These are phyloP conservation scores for Nerophis ophidion DNA, from an alignment of 2,113 vertebrate species.

Conservation along the genomic window DNA sequence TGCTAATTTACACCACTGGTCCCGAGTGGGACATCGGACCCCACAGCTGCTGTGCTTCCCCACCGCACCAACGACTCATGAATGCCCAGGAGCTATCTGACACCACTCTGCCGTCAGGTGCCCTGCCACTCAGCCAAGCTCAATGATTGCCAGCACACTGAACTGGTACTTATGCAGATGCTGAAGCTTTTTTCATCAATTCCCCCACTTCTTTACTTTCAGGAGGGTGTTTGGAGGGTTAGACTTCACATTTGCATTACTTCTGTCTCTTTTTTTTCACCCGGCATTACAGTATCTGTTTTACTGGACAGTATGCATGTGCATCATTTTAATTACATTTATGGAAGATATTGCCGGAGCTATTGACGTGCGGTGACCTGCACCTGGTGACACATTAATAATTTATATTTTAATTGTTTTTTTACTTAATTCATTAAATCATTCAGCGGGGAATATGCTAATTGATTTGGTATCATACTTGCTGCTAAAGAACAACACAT, in stretches of 20 bases:
- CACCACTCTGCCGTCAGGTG: slow-evolving; percentile 55
- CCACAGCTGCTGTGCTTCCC: slow-evolving; percentile 18
- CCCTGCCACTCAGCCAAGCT: slow-evolving; percentile 58
- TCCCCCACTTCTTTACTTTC: slow-evolving; percentile 34
- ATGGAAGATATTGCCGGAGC: too few species aligned
- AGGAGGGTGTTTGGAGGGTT: slow-evolving; percentile 25
- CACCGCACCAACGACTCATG: slow-evolving; percentile 21
- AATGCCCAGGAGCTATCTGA: slow-evolving; percentile 48
- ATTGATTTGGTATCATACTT: too few species aligned
- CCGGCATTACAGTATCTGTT: too few species aligned
- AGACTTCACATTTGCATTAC: slow-evolving; percentile 12
- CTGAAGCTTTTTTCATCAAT: slow-evolving; percentile 39
- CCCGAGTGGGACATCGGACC: slow-evolving; percentile 45
- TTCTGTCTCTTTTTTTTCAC: background rate
- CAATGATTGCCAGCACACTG: slow-evolving; percentile 41
- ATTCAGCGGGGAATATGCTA: too few species aligned
- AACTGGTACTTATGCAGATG: slow-evolving; percentile 50
- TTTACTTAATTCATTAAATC: too few species aligned
- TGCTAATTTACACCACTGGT: slow-evolving; percentile 53
- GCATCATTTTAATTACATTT: too few species aligned
- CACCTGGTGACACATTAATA: too few species aligned
- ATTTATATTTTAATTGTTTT: too few species aligned
- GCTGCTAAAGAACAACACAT: too few species aligned
- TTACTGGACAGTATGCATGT: too few species aligned
- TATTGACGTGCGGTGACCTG: too few species aligned